Conservation (phyloP, 2,888 invertebrate genomes). For the Phasia obesa region DNA sequence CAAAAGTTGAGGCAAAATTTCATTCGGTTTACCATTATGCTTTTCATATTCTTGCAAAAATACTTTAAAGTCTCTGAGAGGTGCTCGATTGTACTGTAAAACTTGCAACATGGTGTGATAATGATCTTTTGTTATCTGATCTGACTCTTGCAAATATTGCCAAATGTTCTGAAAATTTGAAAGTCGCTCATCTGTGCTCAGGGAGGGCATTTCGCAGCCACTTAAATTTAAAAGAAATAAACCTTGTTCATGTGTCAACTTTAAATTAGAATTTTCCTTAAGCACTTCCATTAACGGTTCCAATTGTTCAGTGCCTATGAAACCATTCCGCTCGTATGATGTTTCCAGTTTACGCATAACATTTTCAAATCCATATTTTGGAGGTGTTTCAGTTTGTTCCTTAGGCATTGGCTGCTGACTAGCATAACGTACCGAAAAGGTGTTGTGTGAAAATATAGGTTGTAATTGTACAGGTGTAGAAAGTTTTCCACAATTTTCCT, state of each 20-base stretch:
- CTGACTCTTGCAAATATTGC: slow-evolving; percentile 81
- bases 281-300: slow-evolving; percentile 74
- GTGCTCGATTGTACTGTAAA: slow-evolving; percentile 85
- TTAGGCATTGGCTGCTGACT: slow-evolving; percentile 21
- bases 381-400: slow-evolving; percentile 10
- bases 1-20: slow-evolving; percentile 85
- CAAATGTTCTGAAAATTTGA: slow-evolving; percentile 84
- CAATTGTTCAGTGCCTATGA: slow-evolving; percentile 74
- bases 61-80: slow-evolving; percentile 79
- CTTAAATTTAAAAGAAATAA: slow-evolving; percentile 83
- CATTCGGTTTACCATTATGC: slow-evolving; percentile 72
- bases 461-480: background rate
- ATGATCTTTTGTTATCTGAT: slow-evolving; percentile 76
- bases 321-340: slow-evolving; percentile 73
- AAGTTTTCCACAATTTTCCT: background rate
- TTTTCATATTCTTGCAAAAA: slow-evolving; percentile 76
- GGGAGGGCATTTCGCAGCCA: slow-evolving; percentile 83
- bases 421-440: background rate
- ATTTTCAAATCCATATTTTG: slow-evolving; percentile 63
- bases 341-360: slow-evolving; percentile 74
- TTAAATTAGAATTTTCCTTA: slow-evolving; percentile 50
- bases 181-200: slow-evolving; percentile 83
- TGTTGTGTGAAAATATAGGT: background rate
- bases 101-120: slow-evolving; percentile 85
- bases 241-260: slow-evolving; percentile 73